Base-by-base conservation (phyloP, 1,140 invertebrate genomes). In the Babylonia areolata region DNA sequence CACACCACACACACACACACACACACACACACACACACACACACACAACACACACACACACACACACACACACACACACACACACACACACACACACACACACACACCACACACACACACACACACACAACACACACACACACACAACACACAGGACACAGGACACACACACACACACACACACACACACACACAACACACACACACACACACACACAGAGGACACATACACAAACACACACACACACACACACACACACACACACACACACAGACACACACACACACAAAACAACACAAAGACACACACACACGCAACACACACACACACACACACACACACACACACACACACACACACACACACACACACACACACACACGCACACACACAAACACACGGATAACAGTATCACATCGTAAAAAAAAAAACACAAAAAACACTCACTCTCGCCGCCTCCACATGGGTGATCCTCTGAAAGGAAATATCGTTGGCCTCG, bases 401-500 rank as follows among this genome's bases (percentile, higher is more conserved):
- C 54, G 20, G 5, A 1, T 20, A 51, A 51, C 46, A n/a, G 28
- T 31, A 28, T 6, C 1, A 81, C 33, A 81, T 31, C 0, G 31
- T 3, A 58, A 0, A 64, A 15, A 64, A 20, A 46, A 12, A 51
- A 39, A 20, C 3, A 28, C 39, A 51, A 17, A 78, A 78, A 31
- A 1, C 71, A 85, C 87, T 85, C 88, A 93, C 92, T 89, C 88
- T 90, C 1, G 90, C 91, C 33, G 93, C 93, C 39, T 93, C 93
- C 35, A 86, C 77, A 71, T 93, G 91, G 6, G 90, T 84, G 37
- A 93, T 92, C 39, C 89, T 90, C 54, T 89, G 81, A 79, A 93
- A 93, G 15, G 91, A 90, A 39, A 91, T 90, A 46, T 91, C 90
- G 84, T 93, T 93, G 46, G 90, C 91, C 37, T 91, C 90, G 39